Conservation (phyloP, 92 coral and sea anemone genomes). For the Blastomussa wellsi region DNA sequence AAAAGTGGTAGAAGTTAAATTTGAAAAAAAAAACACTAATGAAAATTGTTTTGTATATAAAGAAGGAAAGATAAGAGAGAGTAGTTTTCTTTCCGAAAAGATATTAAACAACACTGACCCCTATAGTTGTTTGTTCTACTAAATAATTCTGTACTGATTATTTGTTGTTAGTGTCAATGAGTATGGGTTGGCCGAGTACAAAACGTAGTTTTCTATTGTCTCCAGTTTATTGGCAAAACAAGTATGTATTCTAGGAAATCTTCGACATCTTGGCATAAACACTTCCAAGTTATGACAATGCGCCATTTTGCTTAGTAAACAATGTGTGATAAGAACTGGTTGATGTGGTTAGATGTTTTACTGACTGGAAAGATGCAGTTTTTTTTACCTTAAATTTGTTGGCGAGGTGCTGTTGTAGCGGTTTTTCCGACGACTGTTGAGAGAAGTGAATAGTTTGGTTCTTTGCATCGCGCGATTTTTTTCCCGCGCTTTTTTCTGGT, state of each 20-base stretch:
- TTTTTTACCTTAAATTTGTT: neutral
- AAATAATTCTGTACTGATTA: neutral
- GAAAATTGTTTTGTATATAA: neutral
- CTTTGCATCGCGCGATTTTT: no score
- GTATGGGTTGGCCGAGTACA: neutral
- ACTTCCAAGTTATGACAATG: neutral
- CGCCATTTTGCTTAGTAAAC: neutral
- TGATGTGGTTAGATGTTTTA: neutral
- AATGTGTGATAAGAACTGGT: neutral
- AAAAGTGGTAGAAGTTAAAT: neutral
- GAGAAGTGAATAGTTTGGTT: neutral
- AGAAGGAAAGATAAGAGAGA: neutral
- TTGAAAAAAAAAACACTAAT: neutral
- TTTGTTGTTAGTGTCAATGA: neutral
- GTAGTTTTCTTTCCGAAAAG: neutral
- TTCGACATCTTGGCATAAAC: neutral
- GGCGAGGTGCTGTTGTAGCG: neutral
- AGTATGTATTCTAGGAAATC: neutral
- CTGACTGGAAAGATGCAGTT: neutral
- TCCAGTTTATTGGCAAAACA: neutral
- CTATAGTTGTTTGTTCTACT: neutral
- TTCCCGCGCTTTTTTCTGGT: no score
- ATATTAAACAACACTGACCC: neutral
- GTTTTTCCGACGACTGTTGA: neutral
- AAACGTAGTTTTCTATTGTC: neutral